Base-by-base conservation (phyloP, 2,113 vertebrate species). In the Onychostruthus taczanowskii region DNA sequence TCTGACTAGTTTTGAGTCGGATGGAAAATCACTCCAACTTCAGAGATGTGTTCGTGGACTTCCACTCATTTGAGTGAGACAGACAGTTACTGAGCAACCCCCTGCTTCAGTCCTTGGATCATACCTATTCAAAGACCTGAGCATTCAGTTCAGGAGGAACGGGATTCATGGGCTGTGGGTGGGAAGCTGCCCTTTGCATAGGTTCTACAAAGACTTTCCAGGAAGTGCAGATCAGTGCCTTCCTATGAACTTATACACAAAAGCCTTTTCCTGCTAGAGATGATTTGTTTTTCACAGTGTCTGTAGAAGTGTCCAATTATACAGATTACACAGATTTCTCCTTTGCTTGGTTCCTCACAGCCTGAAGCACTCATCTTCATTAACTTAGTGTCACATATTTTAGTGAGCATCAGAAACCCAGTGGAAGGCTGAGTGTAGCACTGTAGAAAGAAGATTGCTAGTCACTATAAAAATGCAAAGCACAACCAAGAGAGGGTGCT, bases 401-500 rank as follows among this genome's bases (percentile, higher is more conserved):
- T 50, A 75, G 41, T 6, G 39, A 90, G 47, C 15, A 37, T 53
- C 84, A 80, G 74, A 61, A 86, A 62, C 69, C n/a, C 24, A 19
- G 33, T 18, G 58, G 67, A 94, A 84, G 59, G 47, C 77, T 66
- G n/a, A 80, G 22, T 10, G 74, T 39, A 73, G 43, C 10, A 55
- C 41, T 13, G 23, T 76, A 79, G 81, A 66, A 86, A 52, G 75
- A 91, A 87, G 35, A 53, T 23, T 79, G 56, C 41, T 39, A 93
- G 52, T 78, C 81, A 69, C 74, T 43, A 68, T 74, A 69, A 89
- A 93, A 94, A 94, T 70, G 85, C 74, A 93, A 94, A 94, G 82
- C 68, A 92, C 81, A 95, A 70, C 63, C 74, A 88, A 91, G 67
- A 80, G 66, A 94, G 73, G 61, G 79, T 93, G 78, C 58, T 88